Evolutionary conservation across 2,797 vertebrate species (phyloP).

Genomic region (Eulemur coronatus): DNA sequence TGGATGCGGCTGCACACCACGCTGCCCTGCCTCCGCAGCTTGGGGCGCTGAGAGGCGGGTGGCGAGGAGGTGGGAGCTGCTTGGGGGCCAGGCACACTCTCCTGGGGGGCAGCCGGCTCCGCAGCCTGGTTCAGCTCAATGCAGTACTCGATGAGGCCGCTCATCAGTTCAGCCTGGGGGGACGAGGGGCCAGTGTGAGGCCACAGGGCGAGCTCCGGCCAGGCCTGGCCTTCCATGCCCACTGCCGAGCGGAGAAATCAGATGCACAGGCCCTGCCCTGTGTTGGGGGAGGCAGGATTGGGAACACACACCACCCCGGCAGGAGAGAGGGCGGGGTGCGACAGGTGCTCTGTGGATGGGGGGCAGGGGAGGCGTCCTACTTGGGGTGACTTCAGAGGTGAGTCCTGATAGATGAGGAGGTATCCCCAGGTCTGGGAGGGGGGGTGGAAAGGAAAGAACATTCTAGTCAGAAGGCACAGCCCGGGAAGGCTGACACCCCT

Average conservation of each 20-base stretch:
- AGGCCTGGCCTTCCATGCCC: rapidly evolving
- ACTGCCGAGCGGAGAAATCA: rapidly evolving
- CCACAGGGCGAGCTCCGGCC: background rate
- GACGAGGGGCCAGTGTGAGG: background rate
- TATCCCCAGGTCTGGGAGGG: background rate
- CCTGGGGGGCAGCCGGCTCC: slow-evolving; percentile 74
- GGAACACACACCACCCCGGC: background rate
- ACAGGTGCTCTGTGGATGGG: background rate
- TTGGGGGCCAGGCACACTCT: slow-evolving; percentile 41
- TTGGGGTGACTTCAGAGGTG: background rate
- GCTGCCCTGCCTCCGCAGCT: slow-evolving; percentile 90
- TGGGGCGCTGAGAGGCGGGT: slow-evolving; percentile 76
- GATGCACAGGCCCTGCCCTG: background rate
- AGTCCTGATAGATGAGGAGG: background rate
- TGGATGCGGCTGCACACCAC: slow-evolving; percentile 92
- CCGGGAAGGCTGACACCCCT: background rate
- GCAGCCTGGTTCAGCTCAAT: slow-evolving; percentile 89
- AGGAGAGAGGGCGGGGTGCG: background rate
- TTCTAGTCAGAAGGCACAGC: background rate
- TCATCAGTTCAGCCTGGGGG: slow-evolving; percentile 94
- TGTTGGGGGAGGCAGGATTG: background rate
- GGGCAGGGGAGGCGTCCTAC: background rate
- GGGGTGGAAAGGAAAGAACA: background rate
- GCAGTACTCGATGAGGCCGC: slow-evolving; percentile 94
- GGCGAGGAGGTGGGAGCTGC: slow-evolving; percentile 47